Percentiles rank a stretch among this genome's conserved stretches.
Evolutionary conservation across 2,888 invertebrate genomes (phyloP).

Genomic region (Phyllotreta cruciferae): DNA sequence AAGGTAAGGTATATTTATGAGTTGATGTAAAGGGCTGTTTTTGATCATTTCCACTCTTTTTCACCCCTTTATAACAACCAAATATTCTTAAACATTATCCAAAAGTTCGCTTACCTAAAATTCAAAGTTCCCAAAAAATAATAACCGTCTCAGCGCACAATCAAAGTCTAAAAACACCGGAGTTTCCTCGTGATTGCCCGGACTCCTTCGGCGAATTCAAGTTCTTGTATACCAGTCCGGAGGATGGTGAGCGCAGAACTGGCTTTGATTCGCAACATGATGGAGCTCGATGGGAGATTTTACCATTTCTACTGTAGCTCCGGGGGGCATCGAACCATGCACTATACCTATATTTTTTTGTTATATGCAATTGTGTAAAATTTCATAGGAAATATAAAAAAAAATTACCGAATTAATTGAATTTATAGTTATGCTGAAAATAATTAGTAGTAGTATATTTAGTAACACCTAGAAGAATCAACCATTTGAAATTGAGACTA

Average conservation of each 20-base stretch:
- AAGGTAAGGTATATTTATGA: too few species aligned
- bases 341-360: conserved; percentile 42
- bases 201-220: conserved; percentile 27
- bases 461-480: too few species aligned
- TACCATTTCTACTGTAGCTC: conserved; percentile 53
- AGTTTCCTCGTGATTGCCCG: neutral
- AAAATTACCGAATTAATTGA: too few species aligned
- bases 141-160: too few species aligned
- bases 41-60: too few species aligned
- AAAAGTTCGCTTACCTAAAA: neutral
- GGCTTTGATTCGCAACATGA: conserved; percentile 47
- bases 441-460: too few species aligned
- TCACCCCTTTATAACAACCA: too few species aligned
- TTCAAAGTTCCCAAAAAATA: too few species aligned
- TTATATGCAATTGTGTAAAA: conserved; percentile 1
- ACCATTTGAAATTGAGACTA: too few species aligned
- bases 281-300: conserved; percentile 52
- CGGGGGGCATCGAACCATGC: conserved; percentile 53
- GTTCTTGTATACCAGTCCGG: conserved; percentile 47
- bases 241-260: conserved; percentile 48
- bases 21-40: too few species aligned
- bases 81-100: neutral
- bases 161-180: neutral
- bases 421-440: too few species aligned
- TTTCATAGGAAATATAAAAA: neutral